Conservation (phyloP, 1,140 invertebrate species). For the Linepithema humile region DNA sequence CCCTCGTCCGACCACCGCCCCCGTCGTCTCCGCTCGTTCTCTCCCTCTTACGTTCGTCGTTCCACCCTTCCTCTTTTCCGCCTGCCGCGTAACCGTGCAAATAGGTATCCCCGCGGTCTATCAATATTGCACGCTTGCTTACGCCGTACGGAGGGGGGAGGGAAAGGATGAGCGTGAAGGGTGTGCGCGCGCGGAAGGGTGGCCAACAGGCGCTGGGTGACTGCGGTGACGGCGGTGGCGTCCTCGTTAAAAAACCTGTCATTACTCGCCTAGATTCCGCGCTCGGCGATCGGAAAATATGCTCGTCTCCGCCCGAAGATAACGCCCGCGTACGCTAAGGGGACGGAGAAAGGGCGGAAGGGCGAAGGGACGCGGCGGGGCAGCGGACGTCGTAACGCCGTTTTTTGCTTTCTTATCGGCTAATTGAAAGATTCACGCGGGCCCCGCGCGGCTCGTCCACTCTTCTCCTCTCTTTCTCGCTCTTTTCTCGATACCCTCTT, state of each 20-base stretch:
- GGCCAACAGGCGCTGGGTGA: constrained; percentile 5
- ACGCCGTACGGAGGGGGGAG: constrained; percentile 36
- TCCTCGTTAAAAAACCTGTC: constrained; percentile 71
- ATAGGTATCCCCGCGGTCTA: constrained; percentile 71
- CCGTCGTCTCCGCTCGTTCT: constrained; percentile 39
- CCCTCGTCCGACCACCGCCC: constrained; percentile 29
- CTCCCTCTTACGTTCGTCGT: constrained; percentile 60
- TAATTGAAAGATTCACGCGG: constrained; percentile 38
- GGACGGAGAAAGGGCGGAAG: constrained; percentile 9
- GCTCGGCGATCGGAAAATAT: constrained; percentile 64
- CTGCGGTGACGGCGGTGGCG: constrained; percentile 11
- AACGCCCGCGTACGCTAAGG: constrained; percentile 39
- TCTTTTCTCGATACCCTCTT: neutral
- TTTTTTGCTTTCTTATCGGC: constrained; percentile 45
- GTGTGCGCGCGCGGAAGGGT: constrained; percentile 17
- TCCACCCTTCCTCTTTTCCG: constrained; percentile 35
- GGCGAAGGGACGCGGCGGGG: constrained; percentile 4
- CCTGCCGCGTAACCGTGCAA: constrained; percentile 64
- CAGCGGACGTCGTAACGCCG: neutral
- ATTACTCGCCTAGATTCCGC: constrained; percentile 67
- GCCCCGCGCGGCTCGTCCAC: neutral
- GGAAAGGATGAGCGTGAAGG: constrained; percentile 11
- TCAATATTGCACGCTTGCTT: constrained; percentile 73
- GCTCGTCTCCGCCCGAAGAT: constrained; percentile 60
- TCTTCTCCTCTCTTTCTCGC: neutral